Percentiles rank a stretch among this genome's conserved stretches.
Evolutionary conservation across 2,888 invertebrate species (phyloP).

Genomic region (Cantharis rustica): DNA sequence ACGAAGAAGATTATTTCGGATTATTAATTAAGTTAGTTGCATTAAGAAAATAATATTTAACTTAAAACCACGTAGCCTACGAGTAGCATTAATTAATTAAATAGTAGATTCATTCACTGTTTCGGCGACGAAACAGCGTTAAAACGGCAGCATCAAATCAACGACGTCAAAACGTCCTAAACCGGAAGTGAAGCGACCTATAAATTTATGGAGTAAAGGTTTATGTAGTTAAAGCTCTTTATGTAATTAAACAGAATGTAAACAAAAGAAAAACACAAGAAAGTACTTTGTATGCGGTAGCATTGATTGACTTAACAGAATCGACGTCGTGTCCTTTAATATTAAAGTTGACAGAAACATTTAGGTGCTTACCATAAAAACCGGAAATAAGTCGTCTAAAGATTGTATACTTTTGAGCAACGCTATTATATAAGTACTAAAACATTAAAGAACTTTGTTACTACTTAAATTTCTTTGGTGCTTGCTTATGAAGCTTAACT

Average conservation of each 20-base stretch:
- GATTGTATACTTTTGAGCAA: background rate
- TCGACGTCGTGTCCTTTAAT: background rate
- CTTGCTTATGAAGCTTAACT: background rate
- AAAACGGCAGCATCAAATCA: background rate
- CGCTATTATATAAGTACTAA: background rate
- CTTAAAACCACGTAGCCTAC: too few species aligned
- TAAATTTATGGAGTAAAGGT: too few species aligned
- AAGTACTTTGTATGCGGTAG: background rate
- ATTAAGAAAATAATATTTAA: too few species aligned
- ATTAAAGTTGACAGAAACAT: background rate
- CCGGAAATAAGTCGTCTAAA: background rate
- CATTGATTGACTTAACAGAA: background rate
- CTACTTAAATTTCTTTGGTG: background rate
- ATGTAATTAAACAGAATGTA: background rate
- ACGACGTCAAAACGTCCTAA: background rate
- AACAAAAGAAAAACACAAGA: background rate
- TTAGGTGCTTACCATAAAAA: background rate
- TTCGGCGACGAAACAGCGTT: too few species aligned
- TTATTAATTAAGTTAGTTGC: too few species aligned
- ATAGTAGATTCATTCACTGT: too few species aligned
- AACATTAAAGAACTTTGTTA: background rate
- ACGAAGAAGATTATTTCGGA: too few species aligned
- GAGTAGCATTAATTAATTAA: too few species aligned
- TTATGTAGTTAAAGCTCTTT: background rate
- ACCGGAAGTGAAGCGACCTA: background rate